Conservation (phyloP, 2,888 invertebrate genomes). For the Orchestes rusci region DNA sequence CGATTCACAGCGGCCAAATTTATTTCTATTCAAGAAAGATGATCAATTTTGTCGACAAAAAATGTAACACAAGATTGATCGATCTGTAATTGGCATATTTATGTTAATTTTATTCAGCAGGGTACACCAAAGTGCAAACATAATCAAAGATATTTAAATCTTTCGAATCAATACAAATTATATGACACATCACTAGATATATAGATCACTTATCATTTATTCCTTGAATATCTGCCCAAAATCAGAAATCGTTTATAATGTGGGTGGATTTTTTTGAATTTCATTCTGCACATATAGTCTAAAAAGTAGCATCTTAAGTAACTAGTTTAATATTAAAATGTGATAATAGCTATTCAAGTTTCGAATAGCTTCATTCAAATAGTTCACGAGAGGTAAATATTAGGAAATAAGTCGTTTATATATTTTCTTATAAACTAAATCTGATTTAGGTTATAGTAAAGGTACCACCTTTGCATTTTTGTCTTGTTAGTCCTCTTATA, state of each 20-base stretch:
- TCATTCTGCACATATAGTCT: too few relatives aligned
- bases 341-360: slow-evolving; percentile 35
- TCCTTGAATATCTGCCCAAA: not conserved
- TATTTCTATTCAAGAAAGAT: too few relatives aligned
- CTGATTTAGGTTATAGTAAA: too few relatives aligned
- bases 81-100: not conserved
- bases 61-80: too few relatives aligned
- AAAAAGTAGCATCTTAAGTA: too few relatives aligned
- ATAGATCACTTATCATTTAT: slow-evolving; percentile 27
- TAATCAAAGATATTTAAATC: slow-evolving; percentile 28
- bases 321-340: slow-evolving; percentile 34
- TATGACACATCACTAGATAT: slow-evolving; percentile 42
- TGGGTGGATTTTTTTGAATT: too few relatives aligned
- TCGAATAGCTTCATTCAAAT: slow-evolving; percentile 31
- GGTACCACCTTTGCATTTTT: too few relatives aligned
- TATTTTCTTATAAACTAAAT: too few relatives aligned
- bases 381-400: too few relatives aligned
- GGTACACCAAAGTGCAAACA: slow-evolving; percentile 40
- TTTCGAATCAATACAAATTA: slow-evolving; percentile 35
- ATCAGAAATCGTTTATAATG: not conserved
- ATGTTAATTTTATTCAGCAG: slow-evolving; percentile 29
- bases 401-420: too few relatives aligned
- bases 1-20: too few relatives aligned
- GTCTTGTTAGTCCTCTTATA: not conserved
- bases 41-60: too few relatives aligned